Base-by-base conservation (phyloP, 2,797 vertebrate genomes). In the Emydoidea blandingii region DNA sequence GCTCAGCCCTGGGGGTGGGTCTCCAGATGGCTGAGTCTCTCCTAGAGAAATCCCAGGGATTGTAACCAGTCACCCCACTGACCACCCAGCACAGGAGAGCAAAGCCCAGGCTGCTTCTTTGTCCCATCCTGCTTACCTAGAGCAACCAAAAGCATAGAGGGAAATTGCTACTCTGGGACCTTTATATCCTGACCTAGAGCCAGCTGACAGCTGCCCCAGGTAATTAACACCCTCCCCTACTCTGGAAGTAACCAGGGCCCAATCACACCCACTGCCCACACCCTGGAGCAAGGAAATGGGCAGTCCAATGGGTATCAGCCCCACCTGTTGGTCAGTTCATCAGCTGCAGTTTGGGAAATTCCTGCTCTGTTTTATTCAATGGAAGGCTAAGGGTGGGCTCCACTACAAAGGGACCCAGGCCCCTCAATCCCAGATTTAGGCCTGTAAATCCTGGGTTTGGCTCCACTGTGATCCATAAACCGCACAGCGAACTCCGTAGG, bases 221-320 rank as follows among this genome's bases (percentile, higher is more conserved):
- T 52, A 52, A 52, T 52, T 52, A 52, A 52, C 50, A 52, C 52
- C 86, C 25, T 2, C 83, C 88, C 57, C 81, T 31, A 14, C 25
- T 47, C 59, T 54, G 34, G 8, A 52, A 21, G 12, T 0, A 0
- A 18, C 34, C 47, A 52, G 85, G 56, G 84, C 59, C 95, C 92
- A 93, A 94, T 87, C 80, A 72, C 37, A 80, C 84, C 83, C 83
- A 74, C 88, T 57, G 89, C 34, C 31, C 92, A 81, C 16, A 83
- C 90, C 91, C 12, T 0, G 10, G 54, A 41, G 44, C 10, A 50
- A 54, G 54, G 25, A 25, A 19, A 54, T 37, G 37, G 37, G 37
- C 37, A 37, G 37, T 37, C 68, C 79, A 78, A 0, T 0, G 68
- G 15, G 4, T 1, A 59, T 23, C 31, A 50, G 25, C 52, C 87